These are phyloP conservation scores for Lasioglossum oenotherae DNA, from an alignment of 2,888 invertebrate species.

Conservation along the genomic window DNA sequence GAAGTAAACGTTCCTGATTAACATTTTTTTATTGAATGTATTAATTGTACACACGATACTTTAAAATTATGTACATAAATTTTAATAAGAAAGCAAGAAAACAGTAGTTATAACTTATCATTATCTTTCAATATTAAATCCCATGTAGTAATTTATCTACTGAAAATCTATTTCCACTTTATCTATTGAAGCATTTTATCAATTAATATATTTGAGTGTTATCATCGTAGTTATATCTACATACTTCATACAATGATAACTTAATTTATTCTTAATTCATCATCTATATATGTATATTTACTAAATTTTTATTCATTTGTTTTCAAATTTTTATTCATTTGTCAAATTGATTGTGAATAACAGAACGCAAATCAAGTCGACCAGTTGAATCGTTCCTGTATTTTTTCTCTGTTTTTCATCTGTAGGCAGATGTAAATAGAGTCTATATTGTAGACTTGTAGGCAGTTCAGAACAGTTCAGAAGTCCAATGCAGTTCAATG, in stretches of 20 bases:
- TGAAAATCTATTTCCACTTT: neutral
- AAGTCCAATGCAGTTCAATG: too few relatives aligned
- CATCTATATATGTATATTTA: neutral
- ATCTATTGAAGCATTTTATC: neutral
- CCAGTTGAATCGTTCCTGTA: too few relatives aligned
- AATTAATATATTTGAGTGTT: neutral
- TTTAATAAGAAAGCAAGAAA: neutral
- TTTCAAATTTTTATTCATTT: too few relatives aligned
- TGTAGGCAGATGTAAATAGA: too few relatives aligned
- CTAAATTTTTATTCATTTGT: too few relatives aligned
- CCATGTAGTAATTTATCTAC: neutral
- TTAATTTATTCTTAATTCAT: neutral
- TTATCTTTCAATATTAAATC: neutral
- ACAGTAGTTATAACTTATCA: neutral
- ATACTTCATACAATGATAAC: neutral
- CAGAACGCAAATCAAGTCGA: too few relatives aligned
- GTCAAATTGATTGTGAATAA: too few relatives aligned
- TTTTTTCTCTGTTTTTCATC: too few relatives aligned
- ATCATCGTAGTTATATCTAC: neutral
- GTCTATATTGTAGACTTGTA: too few relatives aligned
- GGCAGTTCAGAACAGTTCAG: too few relatives aligned
- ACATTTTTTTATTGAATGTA: slow-evolving; percentile 19
- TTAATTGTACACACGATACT: neutral
- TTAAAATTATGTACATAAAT: neutral
- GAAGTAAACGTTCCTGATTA: slow-evolving; percentile 5